phyloP scores from a whole-genome alignment of 2,113 vertebrate genomes.

The Sinosuthora webbiana region DNA sequence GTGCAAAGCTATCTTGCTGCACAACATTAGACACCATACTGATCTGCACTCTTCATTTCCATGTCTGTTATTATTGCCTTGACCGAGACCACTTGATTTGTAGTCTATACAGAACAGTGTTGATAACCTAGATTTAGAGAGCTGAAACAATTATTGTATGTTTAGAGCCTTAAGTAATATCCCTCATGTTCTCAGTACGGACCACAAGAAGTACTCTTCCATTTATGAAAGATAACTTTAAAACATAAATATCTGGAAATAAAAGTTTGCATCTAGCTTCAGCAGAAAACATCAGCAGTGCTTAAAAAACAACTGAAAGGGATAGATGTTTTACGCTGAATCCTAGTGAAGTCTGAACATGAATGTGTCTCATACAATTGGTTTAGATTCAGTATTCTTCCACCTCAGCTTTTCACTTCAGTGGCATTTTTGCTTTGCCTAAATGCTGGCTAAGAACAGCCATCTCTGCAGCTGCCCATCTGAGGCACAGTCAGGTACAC shows the following conservation, averaged over 20 bases:
- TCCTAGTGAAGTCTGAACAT: neutral
- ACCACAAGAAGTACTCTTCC: neutral
- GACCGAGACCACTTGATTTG: neutral
- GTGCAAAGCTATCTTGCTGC: neutral
- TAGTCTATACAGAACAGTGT: neutral
- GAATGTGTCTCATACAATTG: neutral
- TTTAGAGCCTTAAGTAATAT: neutral
- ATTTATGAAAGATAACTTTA: neutral
- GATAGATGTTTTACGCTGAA: neutral
- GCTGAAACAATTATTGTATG: neutral
- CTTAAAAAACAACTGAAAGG: rapidly evolving
- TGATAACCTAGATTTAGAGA: neutral
- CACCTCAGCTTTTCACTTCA: neutral
- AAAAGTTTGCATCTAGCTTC: neutral
- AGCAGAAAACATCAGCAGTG: neutral
- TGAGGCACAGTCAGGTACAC: neutral
- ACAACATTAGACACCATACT: neutral
- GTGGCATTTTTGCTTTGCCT: neutral
- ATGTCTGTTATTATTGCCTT: neutral
- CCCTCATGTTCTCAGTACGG: neutral
- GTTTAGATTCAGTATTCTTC: neutral
- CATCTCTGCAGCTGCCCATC: neutral
- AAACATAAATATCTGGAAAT: neutral
- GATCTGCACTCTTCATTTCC: neutral
- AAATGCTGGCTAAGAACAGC: neutral